Percentiles rank a stretch among this genome's conserved stretches.
Evolutionary conservation across 2,797 vertebrate genomes (phyloP).

Genomic region (Hyperoplus lanceolatus): DNA sequence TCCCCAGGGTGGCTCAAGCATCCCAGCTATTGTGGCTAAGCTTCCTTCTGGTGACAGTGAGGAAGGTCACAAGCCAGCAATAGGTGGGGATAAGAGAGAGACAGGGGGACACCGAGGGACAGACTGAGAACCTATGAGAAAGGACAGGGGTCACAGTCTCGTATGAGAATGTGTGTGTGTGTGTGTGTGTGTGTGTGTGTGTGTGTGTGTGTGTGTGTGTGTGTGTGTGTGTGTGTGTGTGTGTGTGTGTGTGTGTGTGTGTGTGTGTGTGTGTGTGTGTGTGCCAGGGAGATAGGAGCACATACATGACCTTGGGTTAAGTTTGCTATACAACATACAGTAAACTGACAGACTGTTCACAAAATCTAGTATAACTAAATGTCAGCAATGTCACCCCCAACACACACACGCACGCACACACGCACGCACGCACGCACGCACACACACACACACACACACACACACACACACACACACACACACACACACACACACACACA

Average conservation of each 20-base stretch:
- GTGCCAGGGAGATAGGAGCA: constrained; percentile 44
- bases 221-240: constrained; percentile 10
- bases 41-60: constrained; percentile 51
- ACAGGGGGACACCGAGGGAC: constrained; percentile 52
- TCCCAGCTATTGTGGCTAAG: constrained; percentile 56
- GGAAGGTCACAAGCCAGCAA: constrained; percentile 60
- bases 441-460: constrained; percentile 13
- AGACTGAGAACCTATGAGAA: constrained; percentile 32
- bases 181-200: constrained; percentile 6
- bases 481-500: constrained; percentile 18
- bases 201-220: constrained; percentile 15
- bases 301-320: constrained; percentile 62
- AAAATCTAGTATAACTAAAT: constrained; percentile 56
- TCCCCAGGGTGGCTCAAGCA: constrained; percentile 40
- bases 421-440: not conserved
- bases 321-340: constrained; percentile 43
- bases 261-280: constrained; percentile 37
- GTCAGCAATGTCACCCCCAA: constrained; percentile 50
- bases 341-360: constrained; percentile 65
- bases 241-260: constrained; percentile 20
- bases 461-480: not conserved
- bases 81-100: constrained; percentile 52
- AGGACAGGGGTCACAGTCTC: constrained; percentile 37
- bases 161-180: constrained; percentile 19
- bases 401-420: constrained; percentile 8